Evolutionary conservation across 2,888 invertebrate genomes (phyloP).

Genomic region (Laothoe populi): DNA sequence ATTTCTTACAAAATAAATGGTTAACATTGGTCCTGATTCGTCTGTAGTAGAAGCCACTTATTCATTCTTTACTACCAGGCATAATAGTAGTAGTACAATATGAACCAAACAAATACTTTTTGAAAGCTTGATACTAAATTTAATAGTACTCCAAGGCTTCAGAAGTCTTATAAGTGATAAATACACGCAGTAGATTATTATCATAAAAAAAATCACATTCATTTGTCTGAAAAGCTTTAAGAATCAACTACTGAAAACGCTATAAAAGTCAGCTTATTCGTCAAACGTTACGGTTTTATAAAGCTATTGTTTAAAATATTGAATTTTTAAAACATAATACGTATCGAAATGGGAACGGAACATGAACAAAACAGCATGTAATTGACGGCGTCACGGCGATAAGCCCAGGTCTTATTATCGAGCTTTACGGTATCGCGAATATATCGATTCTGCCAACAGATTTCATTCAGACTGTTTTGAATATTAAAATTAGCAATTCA

Average conservation of each 20-base stretch:
- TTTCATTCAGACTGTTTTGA: background rate
- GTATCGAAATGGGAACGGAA: conserved; percentile 34
- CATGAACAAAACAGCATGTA: conserved; percentile 50
- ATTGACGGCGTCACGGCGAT: conserved; percentile 56
- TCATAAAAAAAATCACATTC: background rate
- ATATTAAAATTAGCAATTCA: background rate
- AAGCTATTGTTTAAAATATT: conserved; percentile 28
- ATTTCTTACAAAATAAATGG: background rate
- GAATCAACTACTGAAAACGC: background rate
- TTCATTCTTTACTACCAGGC: too few relatives aligned
- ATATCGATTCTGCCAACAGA: background rate
- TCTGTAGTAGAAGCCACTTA: too few relatives aligned
- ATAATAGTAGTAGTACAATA: too few relatives aligned
- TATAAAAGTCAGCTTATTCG: background rate
- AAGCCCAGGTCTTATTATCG: conserved; percentile 44
- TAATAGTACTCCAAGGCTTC: too few relatives aligned
- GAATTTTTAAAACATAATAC: conserved; percentile 43
- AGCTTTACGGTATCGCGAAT: conserved; percentile 22
- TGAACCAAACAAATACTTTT: too few relatives aligned
- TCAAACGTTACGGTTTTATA: background rate
- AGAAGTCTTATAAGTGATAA: too few relatives aligned
- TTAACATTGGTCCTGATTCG: background rate
- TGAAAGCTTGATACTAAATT: too few relatives aligned
- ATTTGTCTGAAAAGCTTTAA: too few relatives aligned
- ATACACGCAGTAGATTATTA: too few relatives aligned